These are phyloP conservation scores for Meda fulgida DNA, from an alignment of 2,797 vertebrate genomes.

Conservation along the genomic window DNA sequence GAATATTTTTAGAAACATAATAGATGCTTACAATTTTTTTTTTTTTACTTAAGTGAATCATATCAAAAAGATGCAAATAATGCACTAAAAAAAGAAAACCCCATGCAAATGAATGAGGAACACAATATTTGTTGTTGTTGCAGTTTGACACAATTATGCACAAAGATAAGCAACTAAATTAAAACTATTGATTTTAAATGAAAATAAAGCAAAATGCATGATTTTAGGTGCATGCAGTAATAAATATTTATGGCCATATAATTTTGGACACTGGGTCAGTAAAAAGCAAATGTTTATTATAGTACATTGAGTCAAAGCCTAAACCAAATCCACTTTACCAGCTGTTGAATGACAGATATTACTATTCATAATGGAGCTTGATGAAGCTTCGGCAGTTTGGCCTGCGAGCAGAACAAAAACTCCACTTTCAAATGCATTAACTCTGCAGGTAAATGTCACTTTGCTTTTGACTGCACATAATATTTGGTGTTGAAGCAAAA, in stretches of 20 bases:
- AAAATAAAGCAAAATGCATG: not conserved
- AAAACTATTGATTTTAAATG: not conserved
- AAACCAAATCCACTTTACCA: not conserved
- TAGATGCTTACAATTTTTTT: not conserved
- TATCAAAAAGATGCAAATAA: not conserved
- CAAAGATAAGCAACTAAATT: not conserved
- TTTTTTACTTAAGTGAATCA: not conserved
- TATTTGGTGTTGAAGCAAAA: constrained; percentile 3
- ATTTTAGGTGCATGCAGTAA: not conserved
- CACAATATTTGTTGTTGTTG: not conserved
- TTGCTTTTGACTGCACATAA: constrained; percentile 7
- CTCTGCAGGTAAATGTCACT: constrained; percentile 24
- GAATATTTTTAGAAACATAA: not conserved
- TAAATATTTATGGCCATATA: not conserved
- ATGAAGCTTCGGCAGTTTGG: not conserved
- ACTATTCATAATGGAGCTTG: constrained; percentile 23
- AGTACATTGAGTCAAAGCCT: constrained; percentile 1
- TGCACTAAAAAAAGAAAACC: not conserved
- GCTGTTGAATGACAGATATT: constrained; percentile 15
- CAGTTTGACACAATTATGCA: not conserved
- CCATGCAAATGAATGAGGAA: not conserved
- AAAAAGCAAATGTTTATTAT: constrained; percentile 3
- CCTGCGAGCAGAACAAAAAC: constrained; percentile 17
- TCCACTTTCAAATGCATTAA: constrained; percentile 20
- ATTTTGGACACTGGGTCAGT: not conserved